A percentile compares a stretch with the other conserved stretches of the same genome.
phyloP scores from a whole-genome alignment of 2,797 vertebrate genomes.

The Trematomus bernacchii region DNA sequence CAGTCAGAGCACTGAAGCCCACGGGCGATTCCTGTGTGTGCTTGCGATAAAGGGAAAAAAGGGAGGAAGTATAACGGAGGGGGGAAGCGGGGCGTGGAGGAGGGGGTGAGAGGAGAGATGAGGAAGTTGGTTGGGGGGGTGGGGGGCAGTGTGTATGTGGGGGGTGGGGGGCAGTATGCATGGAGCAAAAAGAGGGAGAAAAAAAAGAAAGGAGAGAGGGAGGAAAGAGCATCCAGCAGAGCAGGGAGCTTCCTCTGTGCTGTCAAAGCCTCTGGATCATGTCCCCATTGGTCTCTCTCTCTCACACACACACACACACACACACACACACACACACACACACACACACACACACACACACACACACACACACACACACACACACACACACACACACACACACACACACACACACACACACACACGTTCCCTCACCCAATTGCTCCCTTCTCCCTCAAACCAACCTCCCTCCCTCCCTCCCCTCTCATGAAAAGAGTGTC shows the following conservation, averaged over 20 bases:
- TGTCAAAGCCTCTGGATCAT: conserved; percentile 83
- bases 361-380: conserved; percentile 32
- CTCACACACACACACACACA: conserved; percentile 28
- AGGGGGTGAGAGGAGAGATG: conserved; percentile 48
- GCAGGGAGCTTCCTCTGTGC: conserved; percentile 83
- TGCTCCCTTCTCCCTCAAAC: conserved; percentile 66
- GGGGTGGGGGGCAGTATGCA: conserved; percentile 10
- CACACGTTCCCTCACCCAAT: conserved; percentile 55
- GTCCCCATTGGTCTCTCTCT: conserved; percentile 79
- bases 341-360: conserved; percentile 45
- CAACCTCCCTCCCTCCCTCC: conserved; percentile 54
- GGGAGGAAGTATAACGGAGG: conserved; percentile 84
- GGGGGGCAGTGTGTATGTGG: conserved; percentile 1
- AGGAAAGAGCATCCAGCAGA: conserved; percentile 78
- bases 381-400: conserved; percentile 31
- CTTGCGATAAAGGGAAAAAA: conserved; percentile 85
- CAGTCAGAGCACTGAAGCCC: conserved; percentile 85
- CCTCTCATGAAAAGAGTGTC: conserved; percentile 84
- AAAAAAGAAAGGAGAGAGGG: conserved; percentile 38
- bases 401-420: conserved; percentile 38
- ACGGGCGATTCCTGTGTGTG: conserved; percentile 89
- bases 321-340: conserved; percentile 41
- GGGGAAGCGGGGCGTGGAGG: conserved; percentile 30
- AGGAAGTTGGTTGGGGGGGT: conserved; percentile 63
- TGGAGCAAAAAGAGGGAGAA: conserved; percentile 23